Percentiles rank a stretch among this genome's conserved stretches.
phyloP scores from a whole-genome alignment of 37 sponge, comb jelly and placozoan species.

The Ianthella basta region DNA sequence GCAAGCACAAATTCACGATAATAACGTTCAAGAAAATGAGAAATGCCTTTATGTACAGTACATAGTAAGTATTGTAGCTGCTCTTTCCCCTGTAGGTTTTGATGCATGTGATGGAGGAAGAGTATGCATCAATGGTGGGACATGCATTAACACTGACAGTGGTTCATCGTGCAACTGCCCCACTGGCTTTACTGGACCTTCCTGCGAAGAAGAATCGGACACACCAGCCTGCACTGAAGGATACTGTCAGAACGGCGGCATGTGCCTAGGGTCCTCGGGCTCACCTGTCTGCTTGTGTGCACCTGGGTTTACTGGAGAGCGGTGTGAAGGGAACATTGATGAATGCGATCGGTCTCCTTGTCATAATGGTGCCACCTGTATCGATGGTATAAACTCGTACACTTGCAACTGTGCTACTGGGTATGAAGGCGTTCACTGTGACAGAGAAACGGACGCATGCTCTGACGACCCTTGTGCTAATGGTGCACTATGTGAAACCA shows the following conservation, averaged over 20 bases:
- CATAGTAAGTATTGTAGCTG: too few relatives aligned
- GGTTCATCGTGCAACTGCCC: conserved; percentile 13
- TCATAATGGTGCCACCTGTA: conserved; percentile 50
- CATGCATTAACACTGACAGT: conserved; percentile 1
- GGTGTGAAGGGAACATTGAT: conserved; percentile 21
- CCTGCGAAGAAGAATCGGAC: background rate
- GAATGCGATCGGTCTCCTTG: conserved; percentile 31
- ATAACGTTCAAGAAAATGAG: too few relatives aligned
- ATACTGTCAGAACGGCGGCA: conserved; percentile 32
- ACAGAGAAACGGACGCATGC: conserved; percentile 32
- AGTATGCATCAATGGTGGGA: conserved; percentile 28
- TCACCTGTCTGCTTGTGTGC: conserved; percentile 26
- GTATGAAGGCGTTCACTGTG: conserved; percentile 50
- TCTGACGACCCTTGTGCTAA: conserved; percentile 7
- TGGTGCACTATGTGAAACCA: background rate
- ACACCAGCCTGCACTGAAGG: background rate
- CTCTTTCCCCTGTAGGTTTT: background rate
- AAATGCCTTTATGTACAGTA: background rate
- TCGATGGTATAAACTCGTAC: conserved; percentile 41
- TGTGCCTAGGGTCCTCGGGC: conserved; percentile 30
- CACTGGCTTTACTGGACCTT: conserved; percentile 8
- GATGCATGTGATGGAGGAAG: background rate
- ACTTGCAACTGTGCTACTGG: conserved; percentile 62
- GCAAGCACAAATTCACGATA: too few relatives aligned
- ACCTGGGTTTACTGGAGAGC: conserved; percentile 24